Base-by-base conservation (phyloP, 2,797 vertebrate species). In the Acomys russatus region DNA sequence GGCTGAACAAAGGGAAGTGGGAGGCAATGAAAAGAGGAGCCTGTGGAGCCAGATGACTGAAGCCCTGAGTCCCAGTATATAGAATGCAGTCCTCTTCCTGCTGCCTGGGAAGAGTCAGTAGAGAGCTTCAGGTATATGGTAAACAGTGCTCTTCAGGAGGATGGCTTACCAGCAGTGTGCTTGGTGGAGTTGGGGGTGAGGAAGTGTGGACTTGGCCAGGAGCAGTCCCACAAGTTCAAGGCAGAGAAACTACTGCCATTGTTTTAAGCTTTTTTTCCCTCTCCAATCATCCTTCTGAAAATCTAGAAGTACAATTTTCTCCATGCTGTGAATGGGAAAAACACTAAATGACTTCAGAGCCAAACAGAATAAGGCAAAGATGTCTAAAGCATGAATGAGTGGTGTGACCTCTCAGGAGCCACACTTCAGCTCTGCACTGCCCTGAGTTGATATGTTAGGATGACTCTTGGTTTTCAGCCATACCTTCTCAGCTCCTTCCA, bases 301-400 rank as follows among this genome's bases (percentile, higher is more conserved):
- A 83, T 68, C 79, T 35, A 90, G 56, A 76, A 78, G 71, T 17
- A 66, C 84, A 70, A 61, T 70, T 90, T 82, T 44, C 14, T 59
- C 77, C 71, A 68, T 68, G 87, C 68, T 79, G 56, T 83, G 85
- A 87, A 76, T 54, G 33, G 64, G 6, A 35, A 91, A 97, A 90
- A 74, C 61, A n/a, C 74, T 80, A 61, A 73, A 49, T 28, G 38
- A 94, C 54, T 83, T 84, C 23, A 33, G 61, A 96, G n/a, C 56
- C 71, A 82, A 59, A 68, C 0, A 20, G 33, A 92, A 20, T 44
- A 63, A 63, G 94, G 68, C 20, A 17, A 82, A 61, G 56, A 70
- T 8, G 9, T n/a, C 61, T 9, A 22, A 20, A 18, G 38, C 51
- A 33, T 82, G n/a, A 18, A 33, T 18, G 44, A 44, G 44, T 4